Base-by-base conservation (phyloP, 1,140 invertebrate genomes). In the Platyscapa corneri region DNA sequence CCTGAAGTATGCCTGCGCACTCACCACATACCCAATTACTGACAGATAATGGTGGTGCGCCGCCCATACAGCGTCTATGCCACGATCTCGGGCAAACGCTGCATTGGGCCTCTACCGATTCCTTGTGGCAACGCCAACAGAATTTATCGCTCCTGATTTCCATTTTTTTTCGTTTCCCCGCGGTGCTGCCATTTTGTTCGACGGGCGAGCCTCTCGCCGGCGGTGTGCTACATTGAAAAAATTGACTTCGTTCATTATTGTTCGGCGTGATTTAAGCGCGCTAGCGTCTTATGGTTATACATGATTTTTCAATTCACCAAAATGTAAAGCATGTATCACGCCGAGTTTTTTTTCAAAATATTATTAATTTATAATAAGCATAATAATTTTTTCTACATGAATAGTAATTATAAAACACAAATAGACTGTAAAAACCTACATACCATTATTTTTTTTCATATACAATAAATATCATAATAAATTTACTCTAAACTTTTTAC, bases 61-160 rank as follows among this genome's bases (percentile, higher is more conserved):
- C 92, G 16, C 94, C 95, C 84, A 95, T 94, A 93, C 98, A 99
- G 89, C 95, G 96, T 7, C 94, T 93, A 93, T 99, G 98, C 93
- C 95, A 98, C 0, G 96, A 95, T 18, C 98, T 94, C n/a, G 97
- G 96, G 92, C 98, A 99, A 42, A 96, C 95, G 86, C 96, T 96
- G 91, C 98, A 98, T 32, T 95, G 93, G 89, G 96, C 93, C 83
- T 95, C 94, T 0, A 92, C 90, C 0, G 95, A 95, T 78, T 96
- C 95, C 87, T 95, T 95, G 86, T 97, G 96, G 90, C 98, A 99
- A 72, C 96, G 93, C 98, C 98, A 99, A 91, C 98, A 99, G 90
- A 96, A 98, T 70, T 94, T 94, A 92, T 99, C 98, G 87, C 93
- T 94, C 8, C 8, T 46, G 14, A 12, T 70, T 5, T 82, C 79